These are phyloP conservation scores for Cercocebus atys DNA, from an alignment of 2,113 vertebrate genomes.

Conservation along the genomic window DNA sequence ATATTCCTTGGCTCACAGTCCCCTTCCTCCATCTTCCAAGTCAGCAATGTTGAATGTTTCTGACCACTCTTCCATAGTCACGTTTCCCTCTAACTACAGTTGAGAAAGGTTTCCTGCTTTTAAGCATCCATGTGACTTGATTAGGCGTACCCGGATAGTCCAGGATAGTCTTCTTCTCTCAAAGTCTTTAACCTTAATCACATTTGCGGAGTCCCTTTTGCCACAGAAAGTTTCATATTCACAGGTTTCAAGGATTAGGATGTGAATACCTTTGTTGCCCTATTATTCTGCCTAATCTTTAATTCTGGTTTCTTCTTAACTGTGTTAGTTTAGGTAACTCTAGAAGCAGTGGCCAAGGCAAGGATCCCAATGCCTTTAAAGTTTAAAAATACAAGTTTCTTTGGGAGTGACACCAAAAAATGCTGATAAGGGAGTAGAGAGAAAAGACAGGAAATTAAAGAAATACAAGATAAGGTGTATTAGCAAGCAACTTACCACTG, in stretches of 20 bases:
- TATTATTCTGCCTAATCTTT: neutral
- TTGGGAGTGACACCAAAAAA: neutral
- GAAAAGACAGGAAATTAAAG: neutral
- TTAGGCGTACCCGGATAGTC: neutral
- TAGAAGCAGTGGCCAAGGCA: neutral
- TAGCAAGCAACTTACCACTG: neutral
- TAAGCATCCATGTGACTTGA: neutral
- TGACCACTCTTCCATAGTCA: neutral
- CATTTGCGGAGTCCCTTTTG: neutral
- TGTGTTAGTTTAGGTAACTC: neutral
- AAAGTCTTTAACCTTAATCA: neutral
- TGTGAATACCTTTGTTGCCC: neutral
- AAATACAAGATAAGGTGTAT: neutral
- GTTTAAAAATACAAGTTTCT: neutral
- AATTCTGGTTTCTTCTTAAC: neutral
- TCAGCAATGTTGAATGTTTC: neutral
- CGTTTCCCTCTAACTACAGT: neutral
- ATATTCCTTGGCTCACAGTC: neutral
- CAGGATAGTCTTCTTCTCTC: neutral
- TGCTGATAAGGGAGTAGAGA: neutral
- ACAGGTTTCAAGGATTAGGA: neutral
- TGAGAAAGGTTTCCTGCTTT: neutral
- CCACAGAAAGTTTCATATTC: neutral
- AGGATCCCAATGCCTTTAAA: neutral
- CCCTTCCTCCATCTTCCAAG: neutral